Base-by-base conservation (phyloP, 2,113 vertebrate species). In the Trichechus manatus region DNA sequence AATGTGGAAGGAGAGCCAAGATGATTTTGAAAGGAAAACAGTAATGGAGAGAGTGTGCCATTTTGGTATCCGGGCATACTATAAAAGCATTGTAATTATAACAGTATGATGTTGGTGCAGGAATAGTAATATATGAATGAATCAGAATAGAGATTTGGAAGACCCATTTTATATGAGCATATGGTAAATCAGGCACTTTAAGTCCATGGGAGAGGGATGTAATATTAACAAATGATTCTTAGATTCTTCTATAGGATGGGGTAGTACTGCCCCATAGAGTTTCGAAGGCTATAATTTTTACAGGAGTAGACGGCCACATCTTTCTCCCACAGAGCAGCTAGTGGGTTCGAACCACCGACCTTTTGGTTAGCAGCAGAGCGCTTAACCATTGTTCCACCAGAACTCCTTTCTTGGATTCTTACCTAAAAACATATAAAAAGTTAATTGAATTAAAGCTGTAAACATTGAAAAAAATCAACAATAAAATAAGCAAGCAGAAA, bases 11-110 rank as follows among this genome's bases (percentile, higher is more conserved):
- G 81, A 80, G 53, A 87, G 39, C 17, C 6, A 86, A 9, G 53
- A 25, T 50, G 7, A 25, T 75, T 84, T 94, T 86, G 64, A 95
- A 93, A 11, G 15, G 74, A 93, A 93, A 95, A 22, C 78, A 92
- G 6, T 70, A 82, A 75, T 79, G 36, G n/a, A 82, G 47, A 1
- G 86, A 47, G 9, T 83, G 19, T 86, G 47, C 2, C 23, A 23
- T 81, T 68, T 64, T 81, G 31, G 44, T 85, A 44, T 70, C 50
- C 10, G n/a, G 13, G 44, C 31, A 83, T 31, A 39, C 25, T 70
- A 3, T 94, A 19, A 82, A 74, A 64, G 59, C 13, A 33, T 77
- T 93, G 53, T 33, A 68, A 78, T 68, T 56, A 29, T 33, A 78
- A 7, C 5, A 84, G 9, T 64, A 42, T 15, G 5, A 50, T 84